Base-by-base conservation (phyloP, 2,888 invertebrate species). In the Boloria euphrosyne region DNA sequence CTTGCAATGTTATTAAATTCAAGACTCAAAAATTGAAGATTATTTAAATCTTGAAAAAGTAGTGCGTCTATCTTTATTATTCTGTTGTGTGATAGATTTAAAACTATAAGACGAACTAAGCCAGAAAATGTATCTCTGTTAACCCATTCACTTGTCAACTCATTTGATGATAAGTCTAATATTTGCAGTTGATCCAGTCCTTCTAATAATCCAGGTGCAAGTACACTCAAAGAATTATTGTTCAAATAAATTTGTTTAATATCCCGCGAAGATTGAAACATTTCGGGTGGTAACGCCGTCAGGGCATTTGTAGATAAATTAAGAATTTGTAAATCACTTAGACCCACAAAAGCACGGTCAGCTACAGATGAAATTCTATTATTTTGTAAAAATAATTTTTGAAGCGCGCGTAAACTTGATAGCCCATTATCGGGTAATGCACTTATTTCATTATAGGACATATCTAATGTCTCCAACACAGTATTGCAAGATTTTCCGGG, bases 231-330 rank as follows among this genome's bases (percentile, higher is more conserved):
- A 10, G 96, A 95, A 82, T 97, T 97, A 80, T 96, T 96, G 78
- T 95, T 94, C 62, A 96, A 90, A 78, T 96, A 94, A 74, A 97
- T 92, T 82, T 96, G 95, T 68, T 94, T 93, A 53, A 97, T 90
- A 74, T 95, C 94, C 71, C 94, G 92, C n/a, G 95, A 95, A 50
- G 94, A 94, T 78, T 95, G 94, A 80, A 97, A 96, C 80, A 97
- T 88, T 80, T 96, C 96, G 46, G 96, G 95, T 7, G 97, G 97
- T 73, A 97, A 88, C 10, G 95, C 95, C 47, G 94, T 95, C 74
- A 97, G 87, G 71, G 94, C 94, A 84, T 97, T 97, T 76, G 95
- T 95, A 43, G 96, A 96, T 77, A 97, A 86, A 87, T 97, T 97
- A 47, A 97, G 89, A 60, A 95, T 92, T 80, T 94, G 94, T 72